Conservation (phyloP, 2,797 vertebrate genomes). For the Lepilemur septentrionalis region DNA sequence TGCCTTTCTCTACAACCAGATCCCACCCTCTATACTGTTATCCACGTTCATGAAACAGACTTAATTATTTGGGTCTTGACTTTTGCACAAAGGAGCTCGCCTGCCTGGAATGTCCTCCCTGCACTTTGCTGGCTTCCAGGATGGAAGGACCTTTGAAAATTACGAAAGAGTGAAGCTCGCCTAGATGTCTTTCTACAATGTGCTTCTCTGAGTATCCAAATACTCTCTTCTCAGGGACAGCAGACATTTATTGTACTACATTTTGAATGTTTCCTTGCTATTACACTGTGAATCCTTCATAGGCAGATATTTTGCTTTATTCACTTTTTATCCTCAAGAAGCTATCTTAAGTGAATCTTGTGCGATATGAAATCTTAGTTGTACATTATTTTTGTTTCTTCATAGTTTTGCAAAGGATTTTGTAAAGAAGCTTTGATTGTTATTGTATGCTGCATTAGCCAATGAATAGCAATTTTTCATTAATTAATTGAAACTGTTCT, state of each 20-base stretch:
- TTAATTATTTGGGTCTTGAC: background rate
- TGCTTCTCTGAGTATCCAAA: background rate
- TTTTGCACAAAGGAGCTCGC: background rate
- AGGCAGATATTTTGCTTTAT: background rate
- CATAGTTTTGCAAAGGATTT: background rate
- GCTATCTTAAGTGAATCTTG: background rate
- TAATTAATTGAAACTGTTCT: background rate
- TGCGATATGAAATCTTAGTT: background rate
- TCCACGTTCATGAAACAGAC: background rate
- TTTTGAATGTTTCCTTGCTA: background rate
- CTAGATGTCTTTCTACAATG: background rate
- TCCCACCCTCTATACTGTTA: background rate
- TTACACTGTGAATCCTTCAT: background rate
- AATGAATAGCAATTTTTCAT: background rate
- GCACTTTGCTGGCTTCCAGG: background rate
- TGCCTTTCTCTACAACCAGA: background rate
- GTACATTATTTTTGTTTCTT: background rate
- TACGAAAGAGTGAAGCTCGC: background rate
- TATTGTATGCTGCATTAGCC: background rate
- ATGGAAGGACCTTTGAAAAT: background rate
- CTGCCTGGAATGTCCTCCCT: background rate
- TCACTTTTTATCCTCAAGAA: background rate
- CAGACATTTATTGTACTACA: background rate
- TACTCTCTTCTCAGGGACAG: background rate
- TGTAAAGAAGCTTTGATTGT: background rate